Base-by-base conservation (phyloP, 1,140 invertebrate species). In the Nixonia krombeini region DNA sequence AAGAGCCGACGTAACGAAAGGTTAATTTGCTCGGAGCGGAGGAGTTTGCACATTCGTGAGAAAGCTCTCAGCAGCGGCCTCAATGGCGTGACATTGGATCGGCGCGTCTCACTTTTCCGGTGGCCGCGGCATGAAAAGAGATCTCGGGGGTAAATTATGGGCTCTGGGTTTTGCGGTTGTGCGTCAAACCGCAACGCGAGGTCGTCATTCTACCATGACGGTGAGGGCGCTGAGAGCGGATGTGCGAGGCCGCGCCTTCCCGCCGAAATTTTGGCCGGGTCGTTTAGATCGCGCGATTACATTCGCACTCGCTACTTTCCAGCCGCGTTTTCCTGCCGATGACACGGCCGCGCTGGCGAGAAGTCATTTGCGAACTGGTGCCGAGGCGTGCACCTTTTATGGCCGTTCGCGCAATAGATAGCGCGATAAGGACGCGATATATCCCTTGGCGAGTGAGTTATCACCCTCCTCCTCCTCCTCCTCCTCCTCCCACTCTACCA, bases 1-100 rank as follows among this genome's bases (percentile, higher is more conserved):
- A 31, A 5, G n/a, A n/a, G 9, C 25, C 25, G 25, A 4, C 4
- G 9, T 26, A 9, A 9, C 25, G 25, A 26, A 26, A 26, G 25
- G 25, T 26, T 26, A 26, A 10, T 33, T 33, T 33, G 31, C 31
- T 33, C n/a, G n/a, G n/a, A n/a, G n/a, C n/a, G n/a, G n/a, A n/a
- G n/a, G n/a, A n/a, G n/a, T n/a, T n/a, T n/a, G 7, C 38, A 17
- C 5, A 2, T 17, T 15, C 56, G 56, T 59, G 56, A 59, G 56
- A 59, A 59, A 59, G 50, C 46, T 59, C 46, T 59, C 47, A 59
- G 47, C n/a, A n/a, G n/a, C n/a, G n/a, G n/a, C n/a, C n/a, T n/a
- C n/a, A n/a, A n/a, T 35, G 47, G 47, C 56, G 29, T 45, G 56
- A 59, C 56, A 51, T 51, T 50, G 50, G 49, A 55, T 62, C 37